phyloP scores from a whole-genome alignment of 2,797 vertebrate species.

The Buceros bicornis region DNA sequence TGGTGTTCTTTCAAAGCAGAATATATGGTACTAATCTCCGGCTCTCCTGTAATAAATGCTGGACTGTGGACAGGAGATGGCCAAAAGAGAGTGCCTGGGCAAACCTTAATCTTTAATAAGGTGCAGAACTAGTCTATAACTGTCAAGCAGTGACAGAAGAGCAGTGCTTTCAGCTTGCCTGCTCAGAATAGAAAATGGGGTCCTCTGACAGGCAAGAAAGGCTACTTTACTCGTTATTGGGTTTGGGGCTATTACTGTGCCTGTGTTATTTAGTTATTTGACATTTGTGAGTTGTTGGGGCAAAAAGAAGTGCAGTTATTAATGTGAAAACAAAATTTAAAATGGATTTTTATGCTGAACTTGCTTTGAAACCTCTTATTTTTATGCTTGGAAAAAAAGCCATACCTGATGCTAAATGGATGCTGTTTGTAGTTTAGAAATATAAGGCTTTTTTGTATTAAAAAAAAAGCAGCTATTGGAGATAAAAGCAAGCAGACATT shows the following conservation, averaged over 20 bases:
- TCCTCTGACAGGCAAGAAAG: conserved; percentile 23
- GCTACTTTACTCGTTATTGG: conserved; percentile 29
- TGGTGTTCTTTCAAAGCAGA: conserved; percentile 12
- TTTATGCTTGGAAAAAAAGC: neutral
- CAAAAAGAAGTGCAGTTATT: conserved; percentile 51
- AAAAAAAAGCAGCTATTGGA: neutral
- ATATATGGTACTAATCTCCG: conserved; percentile 69
- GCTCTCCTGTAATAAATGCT: conserved; percentile 73
- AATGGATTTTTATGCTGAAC: conserved; percentile 18
- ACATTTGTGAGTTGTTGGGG: conserved; percentile 41
- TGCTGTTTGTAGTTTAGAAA: conserved; percentile 63
- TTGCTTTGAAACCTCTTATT: neutral
- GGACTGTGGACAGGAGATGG: conserved; percentile 72
- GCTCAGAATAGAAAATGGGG: conserved; percentile 77
- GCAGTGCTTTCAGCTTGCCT: conserved; percentile 70
- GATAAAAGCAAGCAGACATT: neutral
- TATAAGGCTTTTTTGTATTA: neutral
- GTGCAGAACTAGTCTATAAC: conserved; percentile 81
- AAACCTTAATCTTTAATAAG: conserved; percentile 85
- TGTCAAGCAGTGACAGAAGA: conserved; percentile 80
- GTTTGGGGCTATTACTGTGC: conserved; percentile 30
- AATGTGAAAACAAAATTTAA: conserved; percentile 12
- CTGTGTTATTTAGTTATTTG: conserved; percentile 44
- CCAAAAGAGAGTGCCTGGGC: conserved; percentile 72
- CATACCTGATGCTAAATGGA: conserved; percentile 37